phyloP scores from a whole-genome alignment of 2,888 invertebrate species.

The Leptothorax acervorum region DNA sequence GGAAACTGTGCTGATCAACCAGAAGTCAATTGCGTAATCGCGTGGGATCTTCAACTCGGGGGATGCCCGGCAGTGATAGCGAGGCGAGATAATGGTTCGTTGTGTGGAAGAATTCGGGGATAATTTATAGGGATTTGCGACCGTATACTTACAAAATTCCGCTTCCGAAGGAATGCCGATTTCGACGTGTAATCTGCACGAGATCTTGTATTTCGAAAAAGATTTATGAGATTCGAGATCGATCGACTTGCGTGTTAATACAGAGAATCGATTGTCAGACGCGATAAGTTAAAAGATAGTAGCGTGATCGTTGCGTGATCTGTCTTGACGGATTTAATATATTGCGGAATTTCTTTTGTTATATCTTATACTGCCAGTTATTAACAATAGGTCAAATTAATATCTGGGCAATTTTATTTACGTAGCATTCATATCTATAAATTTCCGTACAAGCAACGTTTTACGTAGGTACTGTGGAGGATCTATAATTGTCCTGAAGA shows the following conservation, averaged over 20 bases:
- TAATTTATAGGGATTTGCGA: not conserved
- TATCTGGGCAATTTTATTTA: not conserved
- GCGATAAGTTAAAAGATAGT: not conserved
- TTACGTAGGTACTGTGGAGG: not conserved
- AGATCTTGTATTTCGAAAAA: not conserved
- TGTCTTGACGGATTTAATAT: not conserved
- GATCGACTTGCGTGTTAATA: not conserved
- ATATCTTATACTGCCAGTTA: not conserved
- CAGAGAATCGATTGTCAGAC: not conserved
- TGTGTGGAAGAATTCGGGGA: constrained; percentile 1
- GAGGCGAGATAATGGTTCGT: constrained; percentile 13
- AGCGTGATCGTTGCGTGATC: not conserved
- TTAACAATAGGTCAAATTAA: not conserved
- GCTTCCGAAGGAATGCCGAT: not conserved
- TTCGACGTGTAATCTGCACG: not conserved
- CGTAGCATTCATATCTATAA: not conserved
- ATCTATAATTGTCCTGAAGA: too few relatives aligned
- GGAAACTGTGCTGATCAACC: not conserved
- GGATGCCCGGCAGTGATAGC: not conserved
- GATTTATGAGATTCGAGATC: not conserved
- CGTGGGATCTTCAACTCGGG: not conserved
- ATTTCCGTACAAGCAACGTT: not conserved
- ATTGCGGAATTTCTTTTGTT: not conserved
- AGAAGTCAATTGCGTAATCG: not conserved
- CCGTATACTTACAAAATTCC: not conserved